These are phyloP conservation scores for Sarcophilus harrisii DNA, from an alignment of 2,797 vertebrate genomes.

Conservation along the genomic window DNA sequence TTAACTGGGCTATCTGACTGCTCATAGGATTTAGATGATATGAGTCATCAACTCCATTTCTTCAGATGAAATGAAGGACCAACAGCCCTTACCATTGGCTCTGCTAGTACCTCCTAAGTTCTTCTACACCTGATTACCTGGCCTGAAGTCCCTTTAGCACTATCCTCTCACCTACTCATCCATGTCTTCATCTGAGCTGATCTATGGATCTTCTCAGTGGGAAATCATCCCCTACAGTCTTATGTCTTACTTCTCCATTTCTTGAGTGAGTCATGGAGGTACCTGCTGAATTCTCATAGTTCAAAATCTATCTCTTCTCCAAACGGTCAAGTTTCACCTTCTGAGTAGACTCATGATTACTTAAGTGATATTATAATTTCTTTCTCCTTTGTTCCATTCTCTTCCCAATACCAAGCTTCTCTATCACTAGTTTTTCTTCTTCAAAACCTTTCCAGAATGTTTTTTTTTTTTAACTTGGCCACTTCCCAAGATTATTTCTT, in stretches of 20 bases:
- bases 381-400: neutral
- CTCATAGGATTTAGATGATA: neutral
- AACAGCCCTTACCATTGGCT: neutral
- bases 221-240: neutral
- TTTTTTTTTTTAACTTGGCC: neutral
- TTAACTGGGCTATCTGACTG: neutral
- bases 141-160: neutral
- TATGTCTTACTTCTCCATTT: neutral
- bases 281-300: neutral
- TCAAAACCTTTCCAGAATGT: neutral
- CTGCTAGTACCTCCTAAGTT: neutral
- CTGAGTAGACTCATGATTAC: neutral
- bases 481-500: neutral
- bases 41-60: neutral
- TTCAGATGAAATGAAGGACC: neutral
- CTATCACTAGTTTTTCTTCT: neutral
- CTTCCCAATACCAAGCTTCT: neutral
- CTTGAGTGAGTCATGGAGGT: neutral
- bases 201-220: neutral
- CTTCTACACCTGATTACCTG: neutral
- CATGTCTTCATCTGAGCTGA: neutral
- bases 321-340: neutral
- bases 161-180: neutral
- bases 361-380: neutral
- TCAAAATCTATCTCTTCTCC: neutral